Evolutionary conservation across 2,888 invertebrate genomes (phyloP), one percentile per base, ranked within the genome.

Genomic region (Rhagium mordax): DNA sequence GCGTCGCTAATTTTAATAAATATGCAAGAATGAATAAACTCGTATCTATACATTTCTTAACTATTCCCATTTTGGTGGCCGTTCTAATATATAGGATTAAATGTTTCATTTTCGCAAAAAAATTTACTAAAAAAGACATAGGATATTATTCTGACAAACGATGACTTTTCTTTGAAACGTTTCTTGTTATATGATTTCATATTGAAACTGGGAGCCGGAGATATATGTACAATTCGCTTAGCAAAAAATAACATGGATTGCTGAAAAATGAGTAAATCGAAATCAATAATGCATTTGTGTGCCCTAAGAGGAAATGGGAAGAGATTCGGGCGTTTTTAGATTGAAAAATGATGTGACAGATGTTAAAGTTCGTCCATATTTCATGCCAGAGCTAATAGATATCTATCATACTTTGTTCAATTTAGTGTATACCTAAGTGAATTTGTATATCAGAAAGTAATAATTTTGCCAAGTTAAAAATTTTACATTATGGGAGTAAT

Each of bases 301-400:
- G 47, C 61, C 51, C 24, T 18, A 49, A 49, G 62, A 62, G 64
- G 16, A 64, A 51, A 64, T 49, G 41, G 48, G 27, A 27, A 29
- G 64, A 64, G 16, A 51, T 49, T 47, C 61, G 20, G 61, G 48
- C 61, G 61, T 61, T 41, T 49, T 49, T 41, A 27, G 51, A 64
- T 64, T 64, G 61, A 64, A 64, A 64, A 51, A 64, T 64, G 51
- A 64, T 49, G 64, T 64, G 64, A 64, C 64, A 49, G 47, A 61
- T 64, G 51, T 64, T 64, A 64, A 64, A 64, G 51, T 64, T 64
- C 16, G 27, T 64, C 18, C 64, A 64, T 64, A 29, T 51, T 64
- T 51, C 51, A 64, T 64, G 51, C 27, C 49, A 64, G 15, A 51
- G 29, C 64, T 49, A 64, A 64, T 64, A 64, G 51, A 51, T 64